A percentile compares a stretch with the other conserved stretches of the same genome.
Evolutionary conservation across 2,113 vertebrate species (phyloP).

Genomic region (Scomber scombrus): DNA sequence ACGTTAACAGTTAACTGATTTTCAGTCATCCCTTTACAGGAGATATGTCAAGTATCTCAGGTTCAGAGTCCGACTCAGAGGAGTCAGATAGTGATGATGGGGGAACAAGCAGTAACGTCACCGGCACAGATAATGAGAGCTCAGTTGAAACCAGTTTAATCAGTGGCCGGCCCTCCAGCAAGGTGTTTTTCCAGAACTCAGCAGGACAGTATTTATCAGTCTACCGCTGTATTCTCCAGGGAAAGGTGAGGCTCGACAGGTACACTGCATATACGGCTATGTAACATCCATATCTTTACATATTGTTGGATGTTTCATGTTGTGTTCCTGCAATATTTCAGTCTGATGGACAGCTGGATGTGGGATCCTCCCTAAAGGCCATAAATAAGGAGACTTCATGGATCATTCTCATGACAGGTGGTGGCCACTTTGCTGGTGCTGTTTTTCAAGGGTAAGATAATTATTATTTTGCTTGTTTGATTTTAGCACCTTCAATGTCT

Average conservation of each 20-base stretch:
- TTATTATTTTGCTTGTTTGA: neutral
- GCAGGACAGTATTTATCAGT: conserved; percentile 88
- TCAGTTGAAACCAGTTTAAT: conserved; percentile 32
- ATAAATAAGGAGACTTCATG: conserved; percentile 82
- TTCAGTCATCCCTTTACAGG: conserved; percentile 79
- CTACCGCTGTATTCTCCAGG: conserved; percentile 88
- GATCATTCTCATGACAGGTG: conserved; percentile 94
- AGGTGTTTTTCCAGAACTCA: conserved; percentile 87
- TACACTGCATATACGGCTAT: neutral
- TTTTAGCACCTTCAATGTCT: neutral
- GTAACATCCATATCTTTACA: too few species aligned
- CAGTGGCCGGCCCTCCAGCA: conserved; percentile 72
- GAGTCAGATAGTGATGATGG: conserved; percentile 69
- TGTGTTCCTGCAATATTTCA: conserved; percentile 44
- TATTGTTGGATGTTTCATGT: neutral
- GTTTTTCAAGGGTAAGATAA: conserved; percentile 91
- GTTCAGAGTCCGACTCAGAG: conserved; percentile 91
- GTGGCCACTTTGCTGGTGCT: conserved; percentile 96
- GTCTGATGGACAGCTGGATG: conserved; percentile 63
- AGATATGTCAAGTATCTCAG: conserved; percentile 96
- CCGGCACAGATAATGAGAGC: conserved; percentile 22
- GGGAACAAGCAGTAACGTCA: conserved; percentile 22
- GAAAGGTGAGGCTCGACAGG: conserved; percentile 81
- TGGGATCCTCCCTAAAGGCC: conserved; percentile 81
- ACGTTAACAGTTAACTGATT: neutral